Conservation (phyloP, 53 echinoderm and acorn worm species). For the Paracentrotus lividus region DNA sequence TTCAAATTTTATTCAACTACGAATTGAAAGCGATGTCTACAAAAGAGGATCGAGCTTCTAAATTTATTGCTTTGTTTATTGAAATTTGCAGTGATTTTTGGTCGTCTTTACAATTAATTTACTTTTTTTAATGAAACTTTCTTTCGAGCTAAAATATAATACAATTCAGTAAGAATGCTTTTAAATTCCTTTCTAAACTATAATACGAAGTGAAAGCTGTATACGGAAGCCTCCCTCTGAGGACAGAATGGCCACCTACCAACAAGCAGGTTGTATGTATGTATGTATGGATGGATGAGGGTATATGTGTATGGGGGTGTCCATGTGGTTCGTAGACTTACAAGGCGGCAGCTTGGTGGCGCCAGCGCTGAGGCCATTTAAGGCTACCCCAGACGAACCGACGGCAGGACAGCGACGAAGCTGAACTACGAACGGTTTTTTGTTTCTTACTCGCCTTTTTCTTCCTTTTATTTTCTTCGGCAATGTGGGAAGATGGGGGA, state of each 20-base stretch:
- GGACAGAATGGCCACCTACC: slow-evolving; percentile 11
- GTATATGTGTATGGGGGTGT: slow-evolving; percentile 3
- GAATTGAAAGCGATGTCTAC: no score
- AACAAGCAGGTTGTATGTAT: slow-evolving; percentile 24
- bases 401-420: slow-evolving; percentile 12
- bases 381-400: slow-evolving; percentile 16
- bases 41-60: no score
- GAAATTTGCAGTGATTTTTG: no score
- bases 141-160: no score
- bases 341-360: background rate
- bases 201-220: background rate
- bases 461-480: background rate
- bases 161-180: background rate
- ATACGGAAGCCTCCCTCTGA: background rate
- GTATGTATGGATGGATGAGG: slow-evolving; percentile 36
- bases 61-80: no score
- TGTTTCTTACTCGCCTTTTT: slow-evolving; percentile 38
- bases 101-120: no score
- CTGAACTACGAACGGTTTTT: slow-evolving; percentile 34
- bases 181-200: background rate
- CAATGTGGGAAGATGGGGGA: slow-evolving; percentile 14
- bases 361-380: slow-evolving; percentile 24
- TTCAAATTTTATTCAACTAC: no score
- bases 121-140: no score
- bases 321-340: slow-evolving; percentile 8